A percentile compares a stretch with the other conserved stretches of the same genome.
Conservation (phyloP, 30 jellyfish, hydroid and myxozoan species). For the Aurelia sp. region DNA sequence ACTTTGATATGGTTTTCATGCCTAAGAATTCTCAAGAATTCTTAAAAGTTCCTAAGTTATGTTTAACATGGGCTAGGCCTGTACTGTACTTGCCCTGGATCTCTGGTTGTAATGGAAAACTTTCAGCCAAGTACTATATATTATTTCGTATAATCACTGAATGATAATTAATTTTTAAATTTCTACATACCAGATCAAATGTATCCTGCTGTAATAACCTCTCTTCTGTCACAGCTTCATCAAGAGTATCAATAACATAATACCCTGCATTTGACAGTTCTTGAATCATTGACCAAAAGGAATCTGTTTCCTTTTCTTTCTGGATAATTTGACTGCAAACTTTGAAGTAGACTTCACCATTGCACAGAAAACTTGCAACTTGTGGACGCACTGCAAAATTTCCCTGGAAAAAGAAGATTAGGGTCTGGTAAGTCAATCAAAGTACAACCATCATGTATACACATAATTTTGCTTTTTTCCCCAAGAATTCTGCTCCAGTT, state of each 20-base stretch:
- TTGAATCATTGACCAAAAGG: slow-evolving; percentile 80
- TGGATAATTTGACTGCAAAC: slow-evolving; percentile 42
- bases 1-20: too few species aligned
- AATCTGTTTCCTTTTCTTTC: slow-evolving; percentile 6
- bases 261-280: slow-evolving; percentile 61
- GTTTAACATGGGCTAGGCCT: too few species aligned
- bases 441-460: too few species aligned
- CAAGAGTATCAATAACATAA: slow-evolving; percentile 68
- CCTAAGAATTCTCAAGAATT: too few species aligned
- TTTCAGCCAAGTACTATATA: neutral
- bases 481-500: too few species aligned
- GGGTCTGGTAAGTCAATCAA: too few species aligned
- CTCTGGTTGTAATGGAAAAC: too few species aligned
- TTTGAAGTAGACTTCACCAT: slow-evolving; percentile 47
- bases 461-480: too few species aligned
- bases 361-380: slow-evolving; percentile 52
- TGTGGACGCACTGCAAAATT: slow-evolving; percentile 44
- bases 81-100: too few species aligned
- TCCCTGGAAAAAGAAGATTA: slow-evolving; percentile 25
- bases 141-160: neutral
- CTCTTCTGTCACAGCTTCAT: slow-evolving; percentile 85
- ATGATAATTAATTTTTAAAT: neutral
- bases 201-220: slow-evolving; percentile 33
- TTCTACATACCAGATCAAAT: slow-evolving; percentile 65
- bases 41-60: too few species aligned